Percentiles rank a stretch among this genome's conserved stretches.
Conservation (phyloP, 2,888 invertebrate species). For the Dexiosoma caninum region DNA sequence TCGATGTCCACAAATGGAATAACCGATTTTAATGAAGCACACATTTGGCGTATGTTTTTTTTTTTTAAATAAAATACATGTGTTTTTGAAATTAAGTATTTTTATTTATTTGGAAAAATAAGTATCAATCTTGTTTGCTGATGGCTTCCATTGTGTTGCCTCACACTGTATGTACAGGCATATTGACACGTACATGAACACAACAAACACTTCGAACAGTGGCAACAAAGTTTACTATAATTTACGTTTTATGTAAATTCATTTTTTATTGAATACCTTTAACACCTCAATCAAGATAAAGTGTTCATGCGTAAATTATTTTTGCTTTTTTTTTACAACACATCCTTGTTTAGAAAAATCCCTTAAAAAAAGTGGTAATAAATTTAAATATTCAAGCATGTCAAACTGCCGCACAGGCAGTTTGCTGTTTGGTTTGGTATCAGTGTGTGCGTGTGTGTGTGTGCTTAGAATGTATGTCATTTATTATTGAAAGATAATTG, state of each 20-base stretch:
- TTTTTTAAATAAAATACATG: too few relatives aligned
- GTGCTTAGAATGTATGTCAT: background rate
- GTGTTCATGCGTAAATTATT: slow-evolving; percentile 43
- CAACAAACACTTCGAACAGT: background rate
- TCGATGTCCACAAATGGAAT: too few relatives aligned
- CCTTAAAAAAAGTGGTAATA: slow-evolving; percentile 15
- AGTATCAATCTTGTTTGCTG: too few relatives aligned
- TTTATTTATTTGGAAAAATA: too few relatives aligned
- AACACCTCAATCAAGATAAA: slow-evolving; percentile 50
- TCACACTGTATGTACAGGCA: background rate
- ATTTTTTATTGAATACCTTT: slow-evolving; percentile 43
- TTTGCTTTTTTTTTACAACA: background rate
- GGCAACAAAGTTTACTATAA: background rate
- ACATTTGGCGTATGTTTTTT: too few relatives aligned
- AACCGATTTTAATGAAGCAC: too few relatives aligned
- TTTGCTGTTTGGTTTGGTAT: background rate
- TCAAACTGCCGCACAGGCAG: background rate
- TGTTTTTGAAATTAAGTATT: too few relatives aligned
- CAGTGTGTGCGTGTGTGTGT: background rate
- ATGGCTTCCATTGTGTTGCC: too few relatives aligned
- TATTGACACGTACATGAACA: background rate
- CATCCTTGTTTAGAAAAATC: background rate
- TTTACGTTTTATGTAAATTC: slow-evolving; percentile 40
- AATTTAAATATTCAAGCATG: background rate
- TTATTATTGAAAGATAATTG: slow-evolving; percentile 42